These are phyloP conservation scores for Clunio marinus DNA, from an alignment of 2,888 invertebrate species.

Conservation along the genomic window DNA sequence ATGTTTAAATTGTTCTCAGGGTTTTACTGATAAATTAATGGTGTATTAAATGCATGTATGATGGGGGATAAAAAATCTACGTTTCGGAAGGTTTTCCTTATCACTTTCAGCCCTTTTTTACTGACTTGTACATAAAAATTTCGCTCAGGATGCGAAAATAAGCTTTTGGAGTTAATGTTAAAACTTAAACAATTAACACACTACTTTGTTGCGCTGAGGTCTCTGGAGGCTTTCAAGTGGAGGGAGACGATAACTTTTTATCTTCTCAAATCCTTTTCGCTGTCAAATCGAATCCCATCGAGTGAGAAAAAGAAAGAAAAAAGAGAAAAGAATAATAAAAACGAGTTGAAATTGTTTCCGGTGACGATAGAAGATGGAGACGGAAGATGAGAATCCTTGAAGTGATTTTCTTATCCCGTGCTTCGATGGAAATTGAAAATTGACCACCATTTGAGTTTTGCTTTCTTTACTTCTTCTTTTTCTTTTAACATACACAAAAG, in stretches of 20 bases:
- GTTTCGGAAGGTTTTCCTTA: not conserved
- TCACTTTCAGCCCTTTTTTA: not conserved
- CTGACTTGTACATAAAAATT: not conserved
- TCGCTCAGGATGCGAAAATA: not conserved
- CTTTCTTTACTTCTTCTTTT: too few species aligned
- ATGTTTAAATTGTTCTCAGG: not conserved
- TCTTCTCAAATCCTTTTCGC: not conserved
- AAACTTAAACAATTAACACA: slow-evolving; percentile 29
- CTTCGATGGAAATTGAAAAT: slow-evolving; percentile 14
- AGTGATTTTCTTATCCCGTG: not conserved
- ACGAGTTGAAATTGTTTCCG: not conserved
- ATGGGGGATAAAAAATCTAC: slow-evolving; percentile 19
- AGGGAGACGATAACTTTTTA: not conserved
- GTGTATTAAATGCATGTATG: not conserved
- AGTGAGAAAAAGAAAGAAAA: not conserved
- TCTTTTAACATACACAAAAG: not conserved
- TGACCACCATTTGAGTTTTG: slow-evolving; percentile 34
- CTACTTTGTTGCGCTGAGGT: slow-evolving; percentile 10
- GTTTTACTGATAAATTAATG: slow-evolving; percentile 4
- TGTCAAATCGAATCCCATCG: not conserved
- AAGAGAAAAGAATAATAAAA: not conserved
- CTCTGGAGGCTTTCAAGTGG: slow-evolving; percentile 21
- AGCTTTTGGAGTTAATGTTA: not conserved
- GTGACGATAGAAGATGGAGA: slow-evolving; percentile 12
- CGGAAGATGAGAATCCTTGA: slow-evolving; percentile 1